These are phyloP conservation scores for Myotis findleyi DNA, from an alignment of 2,797 vertebrate species.

Conservation along the genomic window DNA sequence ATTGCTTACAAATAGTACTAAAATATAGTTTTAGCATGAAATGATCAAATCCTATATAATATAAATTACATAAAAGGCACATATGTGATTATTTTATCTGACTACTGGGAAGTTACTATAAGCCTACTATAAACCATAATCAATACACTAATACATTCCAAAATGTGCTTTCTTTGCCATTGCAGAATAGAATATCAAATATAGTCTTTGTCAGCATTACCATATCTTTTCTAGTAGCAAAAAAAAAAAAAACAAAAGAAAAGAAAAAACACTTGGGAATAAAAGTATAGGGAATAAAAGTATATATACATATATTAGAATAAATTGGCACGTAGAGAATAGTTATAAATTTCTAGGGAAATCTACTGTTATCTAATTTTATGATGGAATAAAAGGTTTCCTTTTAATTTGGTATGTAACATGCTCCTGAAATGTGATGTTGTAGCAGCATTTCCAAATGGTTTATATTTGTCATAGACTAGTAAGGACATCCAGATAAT, in stretches of 20 bases:
- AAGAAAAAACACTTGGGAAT: slow-evolving; percentile 45
- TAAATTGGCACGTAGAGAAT: background rate
- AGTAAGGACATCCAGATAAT: slow-evolving; percentile 13
- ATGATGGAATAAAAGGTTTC: background rate
- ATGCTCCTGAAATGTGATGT: background rate
- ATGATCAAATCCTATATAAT: background rate
- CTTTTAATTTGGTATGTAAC: slow-evolving; percentile 36
- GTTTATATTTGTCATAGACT: slow-evolving; percentile 1
- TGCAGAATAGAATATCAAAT: slow-evolving; percentile 33
- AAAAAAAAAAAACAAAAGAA: background rate
- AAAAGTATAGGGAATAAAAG: background rate
- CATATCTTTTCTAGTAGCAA: slow-evolving; percentile 1
- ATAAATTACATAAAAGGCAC: background rate
- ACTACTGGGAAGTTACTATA: background rate
- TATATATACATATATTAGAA: background rate
- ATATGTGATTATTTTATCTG: slow-evolving; percentile 25
- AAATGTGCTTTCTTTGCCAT: slow-evolving; percentile 13
- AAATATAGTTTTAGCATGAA: slow-evolving; percentile 39
- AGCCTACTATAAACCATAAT: background rate
- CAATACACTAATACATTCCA: background rate
- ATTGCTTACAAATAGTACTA: background rate
- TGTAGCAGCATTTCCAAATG: background rate
- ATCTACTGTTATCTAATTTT: background rate
- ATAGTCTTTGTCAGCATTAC: background rate
- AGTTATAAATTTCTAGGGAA: background rate